Percentiles rank a stretch among this genome's conserved stretches.
These are phyloP conservation scores for Cataglyphis altisquamis DNA, from an alignment of 2,888 invertebrate genomes.

Conservation along the genomic window DNA sequence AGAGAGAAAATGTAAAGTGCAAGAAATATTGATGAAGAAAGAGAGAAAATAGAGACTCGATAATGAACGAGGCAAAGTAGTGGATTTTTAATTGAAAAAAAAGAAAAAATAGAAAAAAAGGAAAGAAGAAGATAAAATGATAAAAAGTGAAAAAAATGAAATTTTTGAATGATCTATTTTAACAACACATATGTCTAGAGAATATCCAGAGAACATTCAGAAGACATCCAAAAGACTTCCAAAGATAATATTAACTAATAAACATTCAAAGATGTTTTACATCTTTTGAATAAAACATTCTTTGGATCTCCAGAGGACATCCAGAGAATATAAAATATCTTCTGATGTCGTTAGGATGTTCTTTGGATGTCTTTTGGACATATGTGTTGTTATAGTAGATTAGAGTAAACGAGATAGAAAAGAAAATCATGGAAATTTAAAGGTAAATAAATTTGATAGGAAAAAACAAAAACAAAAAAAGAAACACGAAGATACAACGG, in stretches of 20 bases:
- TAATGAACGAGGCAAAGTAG: not conserved
- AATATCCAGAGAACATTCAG: no score
- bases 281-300: no score
- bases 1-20: not conserved
- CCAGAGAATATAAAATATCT: no score
- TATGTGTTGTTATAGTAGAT: not conserved
- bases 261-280: no score
- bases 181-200: no score
- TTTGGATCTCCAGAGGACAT: no score
- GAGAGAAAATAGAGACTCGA: not conserved
- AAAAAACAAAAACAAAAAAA: not conserved
- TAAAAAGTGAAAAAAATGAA: not conserved
- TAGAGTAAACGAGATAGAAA: not conserved
- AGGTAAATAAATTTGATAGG: constrained; percentile 4
- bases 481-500: not conserved
- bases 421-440: not conserved
- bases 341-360: no score
- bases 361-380: no score
- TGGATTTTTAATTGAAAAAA: not conserved
- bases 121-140: not conserved
- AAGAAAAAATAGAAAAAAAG: no score
- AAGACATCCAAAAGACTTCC: no score
- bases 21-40: constrained; percentile 24
- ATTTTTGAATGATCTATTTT: not conserved
- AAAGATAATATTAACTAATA: no score